phyloP scores from a whole-genome alignment of 2,113 vertebrate genomes.

The Accipiter cooperii region DNA sequence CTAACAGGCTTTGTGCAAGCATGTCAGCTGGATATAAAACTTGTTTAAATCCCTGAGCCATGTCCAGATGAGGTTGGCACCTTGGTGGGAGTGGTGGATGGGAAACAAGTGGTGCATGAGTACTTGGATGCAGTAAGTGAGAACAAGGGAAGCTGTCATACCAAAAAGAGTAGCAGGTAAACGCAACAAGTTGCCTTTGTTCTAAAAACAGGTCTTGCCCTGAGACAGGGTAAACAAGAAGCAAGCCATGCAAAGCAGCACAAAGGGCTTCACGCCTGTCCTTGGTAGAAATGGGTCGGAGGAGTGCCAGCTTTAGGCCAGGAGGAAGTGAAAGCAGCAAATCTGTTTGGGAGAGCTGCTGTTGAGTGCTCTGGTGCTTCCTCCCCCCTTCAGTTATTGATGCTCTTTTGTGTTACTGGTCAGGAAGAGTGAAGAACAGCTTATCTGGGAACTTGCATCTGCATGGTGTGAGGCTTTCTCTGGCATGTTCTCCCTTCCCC shows the following conservation, averaged over 20 bases:
- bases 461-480: neutral
- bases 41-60: neutral
- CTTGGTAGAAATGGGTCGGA: neutral
- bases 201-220: neutral
- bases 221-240: neutral
- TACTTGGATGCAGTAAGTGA: accelerated
- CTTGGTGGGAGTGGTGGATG: neutral
- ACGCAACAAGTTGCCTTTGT: neutral
- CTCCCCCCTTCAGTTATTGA: neutral
- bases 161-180: neutral
- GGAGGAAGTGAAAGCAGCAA: neutral
- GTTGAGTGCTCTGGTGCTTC: neutral
- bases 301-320: neutral
- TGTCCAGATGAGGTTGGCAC: neutral
- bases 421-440: neutral
- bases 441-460: neutral
- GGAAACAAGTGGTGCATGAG: accelerated
- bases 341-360: neutral
- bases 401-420: neutral
- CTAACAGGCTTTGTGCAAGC: no score
- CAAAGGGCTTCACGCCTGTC: neutral
- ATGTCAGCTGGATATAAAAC: neutral
- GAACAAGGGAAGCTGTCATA: neutral
- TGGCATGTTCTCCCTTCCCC: neutral
- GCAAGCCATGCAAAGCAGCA: neutral